These are phyloP conservation scores for Tinamus guttatus DNA, from an alignment of 2,113 vertebrate genomes.

Conservation along the genomic window DNA sequence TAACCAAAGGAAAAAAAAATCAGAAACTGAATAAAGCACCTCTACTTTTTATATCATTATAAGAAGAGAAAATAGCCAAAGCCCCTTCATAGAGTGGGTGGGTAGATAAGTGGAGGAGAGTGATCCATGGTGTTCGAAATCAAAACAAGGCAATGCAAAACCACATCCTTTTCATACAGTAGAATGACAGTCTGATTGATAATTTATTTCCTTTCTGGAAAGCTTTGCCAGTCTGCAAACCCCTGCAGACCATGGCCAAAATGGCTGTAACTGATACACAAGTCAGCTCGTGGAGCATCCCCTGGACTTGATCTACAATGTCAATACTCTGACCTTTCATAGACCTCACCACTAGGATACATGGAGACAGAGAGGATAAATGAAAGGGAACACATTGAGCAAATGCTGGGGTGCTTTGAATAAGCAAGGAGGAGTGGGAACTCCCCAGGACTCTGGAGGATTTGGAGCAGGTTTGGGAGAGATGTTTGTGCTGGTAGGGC, in stretches of 20 bases:
- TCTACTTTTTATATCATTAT: not conserved
- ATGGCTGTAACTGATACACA: not conserved
- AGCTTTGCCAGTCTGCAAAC: not conserved
- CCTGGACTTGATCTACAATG: not conserved
- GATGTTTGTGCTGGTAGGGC: too few species aligned
- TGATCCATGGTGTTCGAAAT: not conserved
- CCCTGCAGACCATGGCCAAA: not conserved
- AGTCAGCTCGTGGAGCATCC: not conserved
- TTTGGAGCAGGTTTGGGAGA: too few species aligned
- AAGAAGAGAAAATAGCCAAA: not conserved
- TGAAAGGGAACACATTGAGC: not conserved
- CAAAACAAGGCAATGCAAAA: not conserved
- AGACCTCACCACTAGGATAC: not conserved
- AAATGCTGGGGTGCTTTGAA: accelerated
- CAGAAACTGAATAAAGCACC: not conserved
- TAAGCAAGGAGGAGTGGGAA: not conserved
- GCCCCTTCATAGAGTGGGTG: not conserved
- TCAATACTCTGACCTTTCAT: not conserved
- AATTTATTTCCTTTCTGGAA: not conserved
- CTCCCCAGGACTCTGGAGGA: too few species aligned
- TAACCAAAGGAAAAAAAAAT: not conserved
- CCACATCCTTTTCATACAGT: not conserved
- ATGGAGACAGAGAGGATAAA: not conserved
- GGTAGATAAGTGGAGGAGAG: not conserved
- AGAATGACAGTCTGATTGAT: not conserved